phyloP scores from a whole-genome alignment of 1,140 invertebrate species.

The Teleopsis dalmanni region DNA sequence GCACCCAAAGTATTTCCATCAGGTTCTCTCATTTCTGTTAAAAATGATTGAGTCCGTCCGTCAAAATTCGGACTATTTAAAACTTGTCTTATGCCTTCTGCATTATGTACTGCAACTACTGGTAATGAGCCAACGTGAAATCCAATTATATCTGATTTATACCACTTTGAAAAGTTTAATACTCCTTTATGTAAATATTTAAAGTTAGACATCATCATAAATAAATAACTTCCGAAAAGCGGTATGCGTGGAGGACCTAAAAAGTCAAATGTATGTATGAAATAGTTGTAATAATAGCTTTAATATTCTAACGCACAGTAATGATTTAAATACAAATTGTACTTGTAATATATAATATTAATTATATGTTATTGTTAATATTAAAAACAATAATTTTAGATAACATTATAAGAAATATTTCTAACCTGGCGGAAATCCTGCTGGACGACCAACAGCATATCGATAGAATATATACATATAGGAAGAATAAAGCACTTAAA shows the following conservation, averaged over 20 bases:
- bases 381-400: no score
- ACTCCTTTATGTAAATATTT: slow-evolving; percentile 38
- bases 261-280: neutral
- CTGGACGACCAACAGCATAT: slow-evolving; percentile 23
- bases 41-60: slow-evolving; percentile 30
- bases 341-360: no score
- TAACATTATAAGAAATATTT: neutral
- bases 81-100: slow-evolving; percentile 40
- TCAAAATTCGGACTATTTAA: slow-evolving; percentile 42
- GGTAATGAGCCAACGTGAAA: slow-evolving; percentile 40
- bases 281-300: neutral
- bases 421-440: slow-evolving; percentile 35
- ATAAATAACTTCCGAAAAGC: slow-evolving; percentile 36
- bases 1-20: slow-evolving; percentile 6
- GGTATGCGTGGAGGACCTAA: slow-evolving; percentile 35
- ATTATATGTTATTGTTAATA: no score
- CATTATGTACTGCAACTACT: slow-evolving; percentile 38
- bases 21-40: slow-evolving; percentile 23
- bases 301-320: neutral
- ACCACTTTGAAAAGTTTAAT: slow-evolving; percentile 29
- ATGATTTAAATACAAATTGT: no score
- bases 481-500: slow-evolving; percentile 14
- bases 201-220: slow-evolving; percentile 30
- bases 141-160: slow-evolving; percentile 46
- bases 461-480: slow-evolving; percentile 27